These are phyloP conservation scores for Apus apus DNA, from an alignment of 2,113 vertebrate genomes.

Conservation along the genomic window DNA sequence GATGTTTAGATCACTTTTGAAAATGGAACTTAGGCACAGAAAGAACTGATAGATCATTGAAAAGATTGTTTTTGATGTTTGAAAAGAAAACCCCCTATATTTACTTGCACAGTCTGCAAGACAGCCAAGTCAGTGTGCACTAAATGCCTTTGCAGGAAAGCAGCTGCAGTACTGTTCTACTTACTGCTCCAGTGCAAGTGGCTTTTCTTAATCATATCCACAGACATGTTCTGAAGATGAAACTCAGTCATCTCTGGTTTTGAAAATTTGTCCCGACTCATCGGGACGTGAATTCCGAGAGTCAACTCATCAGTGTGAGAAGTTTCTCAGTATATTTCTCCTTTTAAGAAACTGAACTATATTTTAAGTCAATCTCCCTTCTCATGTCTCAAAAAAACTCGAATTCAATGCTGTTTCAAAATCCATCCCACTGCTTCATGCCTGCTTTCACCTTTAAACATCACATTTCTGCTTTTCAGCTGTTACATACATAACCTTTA, in stretches of 20 bases:
- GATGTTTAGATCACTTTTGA: not conserved
- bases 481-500: conserved; percentile 27
- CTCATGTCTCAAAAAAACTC: not conserved
- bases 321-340: not conserved
- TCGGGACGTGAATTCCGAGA: not conserved
- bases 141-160: not conserved
- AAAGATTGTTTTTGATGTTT: not conserved
- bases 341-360: not conserved
- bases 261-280: not conserved
- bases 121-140: not conserved
- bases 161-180: not conserved
- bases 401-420: not conserved
- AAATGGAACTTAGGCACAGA: not conserved
- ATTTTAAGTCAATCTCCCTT: not conserved
- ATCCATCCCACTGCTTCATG: not conserved
- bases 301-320: not conserved
- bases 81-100: not conserved
- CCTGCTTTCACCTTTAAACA: not conserved
- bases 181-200: not conserved
- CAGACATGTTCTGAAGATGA: not conserved
- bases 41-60: not conserved
- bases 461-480: conserved; percentile 32
- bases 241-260: not conserved
- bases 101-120: not conserved
- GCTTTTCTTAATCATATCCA: not conserved